Evolutionary conservation across 2,113 vertebrate genomes (phyloP).

Genomic region (Notiomystis cincta): DNA sequence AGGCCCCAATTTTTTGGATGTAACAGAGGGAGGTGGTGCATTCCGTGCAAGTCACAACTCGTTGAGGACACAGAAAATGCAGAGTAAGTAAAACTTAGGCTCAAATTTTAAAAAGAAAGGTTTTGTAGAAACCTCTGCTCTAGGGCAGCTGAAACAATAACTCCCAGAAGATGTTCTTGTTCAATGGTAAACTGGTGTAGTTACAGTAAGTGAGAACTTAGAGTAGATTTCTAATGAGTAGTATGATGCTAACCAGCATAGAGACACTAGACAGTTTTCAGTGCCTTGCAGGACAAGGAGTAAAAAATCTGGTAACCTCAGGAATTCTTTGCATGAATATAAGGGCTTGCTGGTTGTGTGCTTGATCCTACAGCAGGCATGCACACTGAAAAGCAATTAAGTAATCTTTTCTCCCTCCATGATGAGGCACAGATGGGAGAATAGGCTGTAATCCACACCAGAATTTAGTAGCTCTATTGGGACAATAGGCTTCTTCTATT

Average conservation of each 20-base stretch:
- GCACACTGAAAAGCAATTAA: neutral
- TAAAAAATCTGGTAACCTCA: neutral
- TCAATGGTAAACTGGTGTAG: neutral
- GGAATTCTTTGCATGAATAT: neutral
- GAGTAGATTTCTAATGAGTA: neutral
- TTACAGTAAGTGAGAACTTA: neutral
- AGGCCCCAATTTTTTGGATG: fast-evolving
- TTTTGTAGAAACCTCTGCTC: neutral
- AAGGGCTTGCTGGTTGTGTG: neutral
- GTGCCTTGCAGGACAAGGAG: neutral
- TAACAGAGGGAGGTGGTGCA: neutral
- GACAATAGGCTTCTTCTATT: neutral
- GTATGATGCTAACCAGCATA: neutral
- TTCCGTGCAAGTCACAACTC: neutral
- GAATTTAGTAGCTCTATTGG: neutral
- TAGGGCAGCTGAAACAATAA: neutral
- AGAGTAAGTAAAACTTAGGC: neutral
- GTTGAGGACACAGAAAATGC: neutral
- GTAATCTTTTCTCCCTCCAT: neutral
- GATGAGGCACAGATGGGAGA: neutral
- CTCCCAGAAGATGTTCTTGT: neutral
- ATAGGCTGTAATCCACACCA: neutral
- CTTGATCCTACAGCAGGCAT: neutral
- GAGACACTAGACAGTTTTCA: neutral
- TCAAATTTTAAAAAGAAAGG: neutral